A percentile compares a stretch with the other conserved stretches of the same genome.
Evolutionary conservation across 2,888 invertebrate species (phyloP).

Genomic region (Drosophila antonietae): DNA sequence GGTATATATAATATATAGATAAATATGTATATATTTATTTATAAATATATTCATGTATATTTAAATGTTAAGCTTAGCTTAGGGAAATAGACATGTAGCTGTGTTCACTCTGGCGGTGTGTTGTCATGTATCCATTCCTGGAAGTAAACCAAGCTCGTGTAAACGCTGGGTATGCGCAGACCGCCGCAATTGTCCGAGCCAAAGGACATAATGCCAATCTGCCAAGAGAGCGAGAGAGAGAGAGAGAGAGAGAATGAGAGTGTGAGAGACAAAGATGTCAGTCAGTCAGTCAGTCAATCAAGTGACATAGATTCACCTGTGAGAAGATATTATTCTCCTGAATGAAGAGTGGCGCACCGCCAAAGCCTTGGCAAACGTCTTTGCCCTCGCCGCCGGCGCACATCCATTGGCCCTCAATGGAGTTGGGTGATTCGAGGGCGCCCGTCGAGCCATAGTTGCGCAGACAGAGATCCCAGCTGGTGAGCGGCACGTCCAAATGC

Average conservation of each 20-base stretch:
- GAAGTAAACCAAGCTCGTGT: slow-evolving; percentile 91
- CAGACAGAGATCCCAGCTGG: slow-evolving; percentile 88
- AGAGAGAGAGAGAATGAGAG: too few species aligned
- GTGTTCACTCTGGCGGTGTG: slow-evolving; percentile 85
- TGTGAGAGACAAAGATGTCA: too few species aligned
- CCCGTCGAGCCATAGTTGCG: slow-evolving; percentile 89
- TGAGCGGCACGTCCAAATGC: slow-evolving; percentile 89
- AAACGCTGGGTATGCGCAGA: slow-evolving; percentile 90
- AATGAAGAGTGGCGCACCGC: slow-evolving; percentile 90
- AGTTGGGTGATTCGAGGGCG: slow-evolving; percentile 85
- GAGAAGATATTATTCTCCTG: slow-evolving; percentile 87
- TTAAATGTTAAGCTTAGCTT: slow-evolving; percentile 36
- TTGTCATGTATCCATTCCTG: slow-evolving; percentile 91
- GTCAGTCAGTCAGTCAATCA: neutral
- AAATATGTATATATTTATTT: neutral
- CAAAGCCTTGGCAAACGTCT: slow-evolving; percentile 92
- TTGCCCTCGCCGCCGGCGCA: slow-evolving; percentile 91
- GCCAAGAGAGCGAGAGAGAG: neutral
- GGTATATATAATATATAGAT: slow-evolving; percentile 4
- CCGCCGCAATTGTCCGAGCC: slow-evolving; percentile 92
- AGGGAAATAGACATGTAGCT: neutral
- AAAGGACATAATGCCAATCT: slow-evolving; percentile 92
- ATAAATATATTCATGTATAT: slow-evolving; percentile 4
- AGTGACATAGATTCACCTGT: slow-evolving; percentile 85
- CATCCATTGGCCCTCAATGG: slow-evolving; percentile 87